Base-by-base conservation (phyloP, 2,797 vertebrate species). In the Aotus griseimembra region DNA sequence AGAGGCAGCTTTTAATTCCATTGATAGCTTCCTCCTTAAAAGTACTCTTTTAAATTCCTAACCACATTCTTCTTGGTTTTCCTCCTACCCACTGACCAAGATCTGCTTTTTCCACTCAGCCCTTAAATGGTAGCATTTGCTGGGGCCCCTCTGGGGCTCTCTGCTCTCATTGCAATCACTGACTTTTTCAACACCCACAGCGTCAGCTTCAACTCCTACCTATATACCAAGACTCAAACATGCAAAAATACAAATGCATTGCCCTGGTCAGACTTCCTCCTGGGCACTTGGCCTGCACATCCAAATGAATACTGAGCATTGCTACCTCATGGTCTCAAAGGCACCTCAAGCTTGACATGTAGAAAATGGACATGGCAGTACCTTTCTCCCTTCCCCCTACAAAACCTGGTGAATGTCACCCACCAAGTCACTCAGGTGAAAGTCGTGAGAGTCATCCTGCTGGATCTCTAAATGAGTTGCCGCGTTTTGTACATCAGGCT, bases 21-120 rank as follows among this genome's bases (percentile, higher is more conserved):
- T 77, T 96, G 96, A 98, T 91, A 93, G 96, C 95, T 97, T 97
- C 97, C 98, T 97, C 92, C 88, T 97, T 94, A 80, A 82, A 96
- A 97, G 82, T 97, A 90, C 67, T 97, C 92, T 88, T 97, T 96
- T 93, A 96, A 97, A 92, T 89, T 94, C 83, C 92, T 97, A 91
- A 97, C 97, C 97, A 91, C 98, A 97, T 91, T 97, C 93, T 94
- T 97, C 90, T 97, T 36, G 67, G 87, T 96, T 98, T 97, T 90
- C 84, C 94, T 97, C 88, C 88, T 96, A 97, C 94, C 91, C 96
- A 87, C 96, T 96, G 95, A 94, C 85, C 90, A 97, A 95, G 94
- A 90, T 97, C 75, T 91, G 82, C 50, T 95, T 96, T 97, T 96
- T 90, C 85, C 93, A 86, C 57, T 92, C 88, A 22, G 72, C 90